Percentiles rank a stretch among this genome's conserved stretches.
Evolutionary conservation across 2,797 vertebrate species (phyloP).

Genomic region (Margarornis squamiger): DNA sequence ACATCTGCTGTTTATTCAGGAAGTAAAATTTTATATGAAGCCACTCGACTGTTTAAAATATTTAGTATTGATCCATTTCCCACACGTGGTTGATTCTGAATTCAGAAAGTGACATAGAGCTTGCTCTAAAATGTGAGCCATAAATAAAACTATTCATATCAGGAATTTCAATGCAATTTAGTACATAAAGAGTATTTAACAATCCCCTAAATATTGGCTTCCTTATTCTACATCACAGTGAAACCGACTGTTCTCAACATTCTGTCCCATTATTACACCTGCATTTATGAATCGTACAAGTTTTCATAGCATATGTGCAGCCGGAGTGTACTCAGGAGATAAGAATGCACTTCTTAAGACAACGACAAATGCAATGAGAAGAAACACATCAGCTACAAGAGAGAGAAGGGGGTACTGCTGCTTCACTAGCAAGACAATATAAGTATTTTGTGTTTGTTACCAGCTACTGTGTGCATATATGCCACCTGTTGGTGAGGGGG

Average conservation of each 20-base stretch:
- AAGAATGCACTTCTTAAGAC: background rate
- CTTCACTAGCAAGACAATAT: background rate
- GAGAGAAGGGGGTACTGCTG: background rate
- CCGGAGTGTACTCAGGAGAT: background rate
- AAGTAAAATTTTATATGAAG: background rate
- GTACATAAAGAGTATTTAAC: background rate
- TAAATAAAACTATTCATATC: background rate
- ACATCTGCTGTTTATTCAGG: background rate
- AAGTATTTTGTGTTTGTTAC: background rate
- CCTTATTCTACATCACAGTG: background rate
- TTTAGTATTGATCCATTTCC: background rate
- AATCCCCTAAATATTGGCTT: background rate
- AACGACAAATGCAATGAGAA: background rate
- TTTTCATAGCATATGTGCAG: background rate
- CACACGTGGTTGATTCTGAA: background rate
- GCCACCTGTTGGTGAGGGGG: background rate
- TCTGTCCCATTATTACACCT: background rate
- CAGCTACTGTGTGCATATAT: background rate
- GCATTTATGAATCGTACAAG: background rate
- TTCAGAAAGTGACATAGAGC: background rate
- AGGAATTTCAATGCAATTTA: background rate
- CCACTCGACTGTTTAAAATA: background rate
- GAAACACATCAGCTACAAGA: background rate
- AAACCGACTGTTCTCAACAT: background rate
- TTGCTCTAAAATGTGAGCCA: background rate